Percentiles rank a stretch among this genome's conserved stretches.
These are phyloP conservation scores for Cyprinodon diabolis DNA, from an alignment of 2,797 vertebrate species.

Conservation along the genomic window DNA sequence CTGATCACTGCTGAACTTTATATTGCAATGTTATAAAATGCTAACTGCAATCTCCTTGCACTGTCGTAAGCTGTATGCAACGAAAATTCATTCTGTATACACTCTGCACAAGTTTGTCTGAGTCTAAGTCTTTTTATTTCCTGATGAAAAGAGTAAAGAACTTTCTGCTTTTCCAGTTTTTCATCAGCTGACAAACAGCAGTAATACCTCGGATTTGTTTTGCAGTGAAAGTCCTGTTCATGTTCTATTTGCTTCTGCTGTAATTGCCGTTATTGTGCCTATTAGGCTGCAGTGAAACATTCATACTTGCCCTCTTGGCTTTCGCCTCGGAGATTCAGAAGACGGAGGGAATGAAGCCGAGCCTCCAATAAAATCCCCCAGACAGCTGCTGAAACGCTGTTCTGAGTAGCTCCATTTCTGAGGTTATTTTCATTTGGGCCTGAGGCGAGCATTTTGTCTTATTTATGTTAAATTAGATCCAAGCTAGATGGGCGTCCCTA, in stretches of 20 bases:
- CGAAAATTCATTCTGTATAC: too few species aligned
- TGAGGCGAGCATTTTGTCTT: background rate
- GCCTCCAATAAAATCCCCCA: background rate
- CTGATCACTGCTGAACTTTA: too few species aligned
- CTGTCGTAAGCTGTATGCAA: too few species aligned
- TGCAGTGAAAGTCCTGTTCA: background rate
- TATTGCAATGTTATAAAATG: too few species aligned
- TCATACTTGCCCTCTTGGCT: background rate
- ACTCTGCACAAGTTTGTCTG: too few species aligned
- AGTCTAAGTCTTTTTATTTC: background rate
- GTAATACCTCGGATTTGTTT: background rate
- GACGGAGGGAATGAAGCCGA: background rate
- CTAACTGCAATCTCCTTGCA: too few species aligned
- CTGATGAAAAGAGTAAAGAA: background rate
- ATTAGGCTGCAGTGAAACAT: background rate
- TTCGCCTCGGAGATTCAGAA: background rate
- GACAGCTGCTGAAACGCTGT: background rate
- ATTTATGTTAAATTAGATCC: background rate
- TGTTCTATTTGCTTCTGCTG: background rate
- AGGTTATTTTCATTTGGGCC: conserved; percentile 1
- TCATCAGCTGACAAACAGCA: background rate
- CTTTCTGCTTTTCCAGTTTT: background rate
- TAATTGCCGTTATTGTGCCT: conserved; percentile 1
- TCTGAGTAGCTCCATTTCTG: background rate
- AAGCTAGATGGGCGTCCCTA: background rate